Conservation (phyloP, 1,140 invertebrate species). For the Chelonus insularis region DNA sequence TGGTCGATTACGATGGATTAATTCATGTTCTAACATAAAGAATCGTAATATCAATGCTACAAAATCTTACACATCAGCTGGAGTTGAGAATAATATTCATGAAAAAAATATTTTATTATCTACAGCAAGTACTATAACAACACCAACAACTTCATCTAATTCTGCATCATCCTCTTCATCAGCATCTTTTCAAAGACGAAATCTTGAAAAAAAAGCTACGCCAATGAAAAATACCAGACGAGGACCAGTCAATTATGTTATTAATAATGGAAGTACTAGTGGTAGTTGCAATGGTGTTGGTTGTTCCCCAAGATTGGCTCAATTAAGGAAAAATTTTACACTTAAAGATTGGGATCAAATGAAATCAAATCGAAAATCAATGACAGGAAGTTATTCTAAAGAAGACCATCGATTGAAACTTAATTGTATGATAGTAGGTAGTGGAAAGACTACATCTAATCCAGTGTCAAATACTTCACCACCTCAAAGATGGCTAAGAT, state of each 20-base stretch:
- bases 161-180: conserved; percentile 37
- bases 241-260: conserved; percentile 50
- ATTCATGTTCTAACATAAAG: conserved; percentile 13
- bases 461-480: conserved; percentile 8
- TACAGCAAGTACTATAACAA: background rate
- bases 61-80: conserved; percentile 19
- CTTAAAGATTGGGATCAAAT: conserved; percentile 48
- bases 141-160: conserved; percentile 35
- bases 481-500: conserved; percentile 55
- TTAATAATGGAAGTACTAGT: too few relatives aligned
- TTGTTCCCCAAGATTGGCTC: conserved; percentile 33
- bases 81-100: background rate
- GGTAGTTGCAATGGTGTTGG: too few relatives aligned
- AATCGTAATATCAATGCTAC: conserved; percentile 21
- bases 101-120: background rate
- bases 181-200: conserved; percentile 51
- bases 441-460: background rate
- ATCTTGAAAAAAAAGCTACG: conserved; percentile 54
- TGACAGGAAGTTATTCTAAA: too few relatives aligned
- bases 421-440: too few relatives aligned
- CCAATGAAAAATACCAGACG: conserved; percentile 50
- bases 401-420: too few relatives aligned
- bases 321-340: conserved; percentile 45
- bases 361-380: conserved; percentile 30
- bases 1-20: conserved; percentile 44